Evolutionary conservation across 1,140 invertebrate species (phyloP).

Genomic region (Aphelenchoides besseyi): DNA sequence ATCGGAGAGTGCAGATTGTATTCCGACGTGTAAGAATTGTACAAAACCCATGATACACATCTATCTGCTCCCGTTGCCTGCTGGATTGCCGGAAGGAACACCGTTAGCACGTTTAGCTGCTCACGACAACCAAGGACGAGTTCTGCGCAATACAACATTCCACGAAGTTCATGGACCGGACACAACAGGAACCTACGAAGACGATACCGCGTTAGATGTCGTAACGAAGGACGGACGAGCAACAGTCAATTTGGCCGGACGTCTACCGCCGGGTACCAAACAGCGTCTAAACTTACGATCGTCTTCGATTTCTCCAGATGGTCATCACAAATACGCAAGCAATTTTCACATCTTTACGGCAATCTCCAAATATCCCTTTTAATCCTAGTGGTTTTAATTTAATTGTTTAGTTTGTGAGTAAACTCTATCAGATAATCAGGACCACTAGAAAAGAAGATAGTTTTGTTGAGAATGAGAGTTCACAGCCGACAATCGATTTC

Average conservation of each 20-base stretch:
- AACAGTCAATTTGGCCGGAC: constrained; percentile 19
- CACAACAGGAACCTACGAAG: not conserved
- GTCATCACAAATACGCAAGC: not conserved
- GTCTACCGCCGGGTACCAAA: constrained; percentile 28
- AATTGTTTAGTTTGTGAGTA: too few species aligned
- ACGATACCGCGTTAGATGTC: constrained; percentile 12
- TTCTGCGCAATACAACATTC: constrained; percentile 38
- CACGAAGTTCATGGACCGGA: constrained; percentile 4
- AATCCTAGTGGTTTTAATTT: not conserved
- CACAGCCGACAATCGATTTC: too few species aligned
- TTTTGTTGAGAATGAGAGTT: too few species aligned
- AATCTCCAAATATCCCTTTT: constrained; percentile 42
- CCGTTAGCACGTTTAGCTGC: constrained; percentile 46
- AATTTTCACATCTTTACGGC: constrained; percentile 42
- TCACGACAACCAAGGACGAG: constrained; percentile 40
- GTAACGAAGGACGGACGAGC: constrained; percentile 33
- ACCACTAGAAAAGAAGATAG: too few species aligned
- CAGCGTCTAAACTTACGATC: constrained; percentile 36
- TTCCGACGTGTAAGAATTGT: constrained; percentile 50
- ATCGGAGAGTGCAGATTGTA: constrained; percentile 27
- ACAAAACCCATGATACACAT: constrained; percentile 38
- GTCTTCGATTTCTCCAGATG: constrained; percentile 16
- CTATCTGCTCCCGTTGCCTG: constrained; percentile 46
- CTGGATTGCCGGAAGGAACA: constrained; percentile 40
- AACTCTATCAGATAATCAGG: too few species aligned